Conservation (phyloP, 2,797 vertebrate species). For the Argya squamiceps region DNA sequence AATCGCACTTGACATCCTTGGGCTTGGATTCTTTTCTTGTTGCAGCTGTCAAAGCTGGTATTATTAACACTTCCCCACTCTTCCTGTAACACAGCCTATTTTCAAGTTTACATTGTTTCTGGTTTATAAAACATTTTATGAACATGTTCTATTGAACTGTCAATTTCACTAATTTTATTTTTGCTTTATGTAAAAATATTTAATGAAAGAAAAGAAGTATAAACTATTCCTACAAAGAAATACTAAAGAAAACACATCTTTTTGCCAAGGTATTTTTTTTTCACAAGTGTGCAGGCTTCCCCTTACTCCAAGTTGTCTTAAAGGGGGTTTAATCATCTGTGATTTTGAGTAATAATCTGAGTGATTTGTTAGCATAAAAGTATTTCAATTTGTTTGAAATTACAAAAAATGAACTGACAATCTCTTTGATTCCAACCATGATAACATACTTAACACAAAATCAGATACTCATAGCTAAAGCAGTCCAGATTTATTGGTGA, state of each 20-base stretch:
- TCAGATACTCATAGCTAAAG: background rate
- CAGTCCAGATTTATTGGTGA: background rate
- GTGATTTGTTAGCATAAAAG: background rate
- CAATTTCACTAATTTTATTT: background rate
- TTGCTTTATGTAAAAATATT: background rate
- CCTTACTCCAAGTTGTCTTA: background rate
- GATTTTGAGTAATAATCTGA: background rate
- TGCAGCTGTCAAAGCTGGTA: background rate
- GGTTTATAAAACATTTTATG: background rate
- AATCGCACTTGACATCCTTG: background rate
- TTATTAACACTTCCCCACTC: background rate
- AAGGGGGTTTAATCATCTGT: background rate
- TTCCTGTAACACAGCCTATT: background rate
- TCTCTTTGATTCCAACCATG: background rate
- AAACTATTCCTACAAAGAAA: background rate
- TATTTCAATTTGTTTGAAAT: background rate
- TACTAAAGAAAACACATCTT: background rate
- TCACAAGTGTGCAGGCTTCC: background rate
- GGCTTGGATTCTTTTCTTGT: background rate
- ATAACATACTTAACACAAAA: background rate
- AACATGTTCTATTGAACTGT: fast-evolving
- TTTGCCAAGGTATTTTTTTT: background rate
- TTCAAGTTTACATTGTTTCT: background rate
- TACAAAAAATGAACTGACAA: background rate
- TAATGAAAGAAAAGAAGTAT: background rate